Percentiles rank a stretch among this genome's conserved stretches.
Conservation (phyloP, 2,113 vertebrate species). For the Odocoileus virginianus region DNA sequence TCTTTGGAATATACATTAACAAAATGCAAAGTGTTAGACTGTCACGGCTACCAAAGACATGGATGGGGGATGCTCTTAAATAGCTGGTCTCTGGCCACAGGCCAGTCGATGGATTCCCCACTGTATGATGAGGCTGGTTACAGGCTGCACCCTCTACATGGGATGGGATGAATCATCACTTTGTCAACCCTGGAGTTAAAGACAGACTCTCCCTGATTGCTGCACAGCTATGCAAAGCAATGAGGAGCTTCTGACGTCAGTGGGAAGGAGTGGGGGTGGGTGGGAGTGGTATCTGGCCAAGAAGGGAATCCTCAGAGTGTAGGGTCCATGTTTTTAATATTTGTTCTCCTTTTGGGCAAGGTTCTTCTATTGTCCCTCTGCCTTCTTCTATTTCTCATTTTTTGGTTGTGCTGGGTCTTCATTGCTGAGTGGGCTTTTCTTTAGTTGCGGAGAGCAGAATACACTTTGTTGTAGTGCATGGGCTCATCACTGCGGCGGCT, state of each 20-base stretch:
- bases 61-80: neutral
- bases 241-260: neutral
- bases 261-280: neutral
- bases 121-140: conserved; percentile 64
- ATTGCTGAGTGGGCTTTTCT: neutral
- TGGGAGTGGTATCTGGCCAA: neutral
- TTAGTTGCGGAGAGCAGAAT: neutral
- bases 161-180: conserved; percentile 69
- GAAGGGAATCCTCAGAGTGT: neutral
- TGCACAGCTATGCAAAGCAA: neutral
- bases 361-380: neutral
- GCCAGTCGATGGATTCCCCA: conserved; percentile 60
- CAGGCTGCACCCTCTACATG: conserved; percentile 40
- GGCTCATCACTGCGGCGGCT: neutral
- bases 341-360: neutral
- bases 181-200: conserved; percentile 59
- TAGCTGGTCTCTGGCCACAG: conserved; percentile 36
- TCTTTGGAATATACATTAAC: neutral
- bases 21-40: neutral
- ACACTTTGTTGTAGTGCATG: neutral
- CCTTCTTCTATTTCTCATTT: neutral
- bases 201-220: conserved; percentile 22
- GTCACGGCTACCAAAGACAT: neutral
- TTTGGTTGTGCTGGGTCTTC: neutral
- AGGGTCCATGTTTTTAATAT: neutral